These are phyloP conservation scores for Pentalonia nigronervosa DNA, from an alignment of 1,140 invertebrate genomes.

Conservation along the genomic window DNA sequence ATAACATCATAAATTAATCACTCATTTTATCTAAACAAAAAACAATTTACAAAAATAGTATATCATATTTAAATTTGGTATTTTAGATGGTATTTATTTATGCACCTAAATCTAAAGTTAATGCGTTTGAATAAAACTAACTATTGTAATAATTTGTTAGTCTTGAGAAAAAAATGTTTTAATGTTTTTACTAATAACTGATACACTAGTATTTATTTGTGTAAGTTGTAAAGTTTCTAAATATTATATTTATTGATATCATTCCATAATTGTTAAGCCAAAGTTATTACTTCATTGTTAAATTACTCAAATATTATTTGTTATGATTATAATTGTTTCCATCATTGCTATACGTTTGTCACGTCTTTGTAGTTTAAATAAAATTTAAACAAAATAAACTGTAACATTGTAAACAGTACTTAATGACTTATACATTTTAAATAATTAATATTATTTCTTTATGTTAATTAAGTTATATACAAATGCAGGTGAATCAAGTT, in stretches of 20 bases:
- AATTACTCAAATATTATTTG: not conserved
- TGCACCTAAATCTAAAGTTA: not conserved
- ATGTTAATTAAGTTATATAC: not conserved
- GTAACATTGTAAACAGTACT: not conserved
- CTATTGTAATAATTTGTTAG: not conserved
- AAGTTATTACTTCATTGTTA: not conserved
- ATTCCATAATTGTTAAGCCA: not conserved
- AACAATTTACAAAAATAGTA: not conserved
- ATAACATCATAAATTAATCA: not conserved
- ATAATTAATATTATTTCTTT: not conserved
- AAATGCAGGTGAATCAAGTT: not conserved
- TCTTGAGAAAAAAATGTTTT: not conserved
- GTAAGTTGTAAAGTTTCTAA: not conserved
- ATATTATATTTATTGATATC: not conserved
- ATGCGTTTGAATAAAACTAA: not conserved
- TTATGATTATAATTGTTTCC: not conserved
- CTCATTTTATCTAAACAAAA: not conserved
- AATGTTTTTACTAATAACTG: not conserved
- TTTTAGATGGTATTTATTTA: not conserved
- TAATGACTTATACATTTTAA: not conserved
- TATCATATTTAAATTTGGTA: not conserved
- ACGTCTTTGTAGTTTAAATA: not conserved
- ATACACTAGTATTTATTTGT: not conserved
- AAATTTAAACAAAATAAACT: not conserved
- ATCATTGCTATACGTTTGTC: not conserved